Percentiles rank a stretch among this genome's conserved stretches.
Conservation (phyloP, 2,797 vertebrate genomes). For the Melopsittacus undulatus region DNA sequence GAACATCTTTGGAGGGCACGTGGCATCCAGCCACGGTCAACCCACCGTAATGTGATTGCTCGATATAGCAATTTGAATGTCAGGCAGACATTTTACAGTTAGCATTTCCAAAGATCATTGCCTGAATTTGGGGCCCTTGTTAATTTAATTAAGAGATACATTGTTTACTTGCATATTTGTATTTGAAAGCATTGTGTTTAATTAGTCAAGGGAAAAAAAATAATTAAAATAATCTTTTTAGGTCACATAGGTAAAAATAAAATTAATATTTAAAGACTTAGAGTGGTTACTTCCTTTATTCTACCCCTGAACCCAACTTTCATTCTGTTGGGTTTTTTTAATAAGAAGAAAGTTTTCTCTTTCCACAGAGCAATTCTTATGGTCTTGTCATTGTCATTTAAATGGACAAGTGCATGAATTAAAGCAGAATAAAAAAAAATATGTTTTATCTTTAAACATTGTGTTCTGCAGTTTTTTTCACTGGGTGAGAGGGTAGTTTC, state of each 20-base stretch:
- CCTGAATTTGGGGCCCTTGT: neutral
- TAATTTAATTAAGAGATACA: neutral
- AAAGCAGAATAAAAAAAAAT: neutral
- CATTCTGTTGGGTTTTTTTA: neutral
- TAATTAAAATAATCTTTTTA: neutral
- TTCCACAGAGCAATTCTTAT: neutral
- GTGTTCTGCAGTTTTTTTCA: neutral
- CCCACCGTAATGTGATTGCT: neutral
- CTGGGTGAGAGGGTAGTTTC: neutral
- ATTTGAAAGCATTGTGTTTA: neutral
- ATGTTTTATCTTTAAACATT: neutral
- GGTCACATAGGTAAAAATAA: neutral
- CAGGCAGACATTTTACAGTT: neutral
- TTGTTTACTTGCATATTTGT: neutral
- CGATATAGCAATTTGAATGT: neutral
- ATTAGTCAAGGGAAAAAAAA: neutral
- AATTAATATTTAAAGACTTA: neutral
- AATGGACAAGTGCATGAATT: neutral
- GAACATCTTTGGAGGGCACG: neutral
- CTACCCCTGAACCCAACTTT: neutral
- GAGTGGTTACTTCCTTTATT: neutral
- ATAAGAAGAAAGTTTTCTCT: neutral
- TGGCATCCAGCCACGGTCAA: neutral
- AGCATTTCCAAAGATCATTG: neutral
- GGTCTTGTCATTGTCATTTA: neutral